Percentiles rank a stretch among this genome's conserved stretches.
Conservation (phyloP, 2,113 vertebrate genomes). For the Centropus bengalensis region DNA sequence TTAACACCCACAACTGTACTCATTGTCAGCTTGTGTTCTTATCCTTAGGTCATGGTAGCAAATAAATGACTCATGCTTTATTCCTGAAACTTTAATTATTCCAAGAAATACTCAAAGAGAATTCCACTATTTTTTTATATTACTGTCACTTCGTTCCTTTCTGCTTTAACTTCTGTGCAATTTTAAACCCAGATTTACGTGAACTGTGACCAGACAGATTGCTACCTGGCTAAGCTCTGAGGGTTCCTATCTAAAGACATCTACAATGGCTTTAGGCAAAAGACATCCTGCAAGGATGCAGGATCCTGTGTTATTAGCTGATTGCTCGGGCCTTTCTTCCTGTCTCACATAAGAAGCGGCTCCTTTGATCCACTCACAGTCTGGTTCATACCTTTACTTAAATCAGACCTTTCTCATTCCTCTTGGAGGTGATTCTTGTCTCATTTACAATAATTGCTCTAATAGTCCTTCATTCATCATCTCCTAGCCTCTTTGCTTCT, state of each 20-base stretch:
- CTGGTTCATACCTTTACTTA: background rate
- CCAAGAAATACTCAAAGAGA: background rate
- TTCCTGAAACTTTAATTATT: conserved; percentile 14
- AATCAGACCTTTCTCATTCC: background rate
- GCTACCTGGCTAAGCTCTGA: background rate
- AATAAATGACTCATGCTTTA: conserved; percentile 29
- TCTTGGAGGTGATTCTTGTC: background rate
- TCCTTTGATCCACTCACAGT: background rate
- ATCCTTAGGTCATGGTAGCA: background rate
- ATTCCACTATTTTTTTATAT: background rate
- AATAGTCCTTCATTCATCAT: background rate
- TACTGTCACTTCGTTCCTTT: background rate
- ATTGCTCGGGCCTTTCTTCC: background rate
- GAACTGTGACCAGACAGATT: background rate
- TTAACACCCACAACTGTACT: conserved; percentile 36
- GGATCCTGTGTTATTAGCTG: background rate
- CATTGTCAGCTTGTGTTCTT: background rate
- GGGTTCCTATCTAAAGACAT: background rate
- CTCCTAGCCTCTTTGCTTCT: background rate
- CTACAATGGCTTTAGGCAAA: no score
- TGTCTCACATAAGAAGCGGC: background rate
- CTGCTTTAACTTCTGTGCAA: background rate
- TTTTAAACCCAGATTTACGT: background rate
- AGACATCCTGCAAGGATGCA: no score
- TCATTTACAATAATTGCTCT: background rate